Evolutionary conservation across 2,888 invertebrate species (phyloP), one percentile per base, ranked within the genome.

Genomic region (Ligdia adustata): DNA sequence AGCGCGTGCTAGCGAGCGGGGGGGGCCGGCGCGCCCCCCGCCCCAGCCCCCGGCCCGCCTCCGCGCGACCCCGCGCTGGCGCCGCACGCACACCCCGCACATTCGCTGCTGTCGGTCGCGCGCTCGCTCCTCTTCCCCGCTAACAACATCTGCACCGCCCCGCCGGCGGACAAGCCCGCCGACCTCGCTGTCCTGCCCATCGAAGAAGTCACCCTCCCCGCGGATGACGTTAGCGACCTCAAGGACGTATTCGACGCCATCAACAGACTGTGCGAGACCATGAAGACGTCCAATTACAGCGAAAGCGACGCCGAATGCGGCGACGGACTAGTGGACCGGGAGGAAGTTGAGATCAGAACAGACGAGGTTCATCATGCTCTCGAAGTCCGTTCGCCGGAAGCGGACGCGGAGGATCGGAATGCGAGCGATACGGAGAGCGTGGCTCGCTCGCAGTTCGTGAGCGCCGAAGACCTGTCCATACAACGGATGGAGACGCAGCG

Each of bases 1-100:
- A 82, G 82, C 73, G 89, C 88, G 44, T 90, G 91, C 90, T 91
- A 91, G 89, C 91, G 80, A 68, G 76, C 75, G 71, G 81, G 80
- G 85, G 85, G 86, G 87, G 63, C 48, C 62, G 57, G 70, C 71
- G 70, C 69, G 76, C 66, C 55, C 48, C 60, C 49, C 55, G 31
- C 48, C 42, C 55, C 22, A 48, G 33, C 34, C 42, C 11, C 44
- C 29, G 34, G 28, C 52, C 26, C 46, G 22, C 41, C 6, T 52
- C 40, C 13, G 9, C 55, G 49, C 46, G 84, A 80, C 64, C 81
- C 84, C 41, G 77, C 77, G 34, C 85, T 79, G 62, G 80, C 83
- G 45, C 68, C 81, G 29, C 75, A 37, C 27, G 26, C 26, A 15
- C 37, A 37, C 27, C 37, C 37, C 18, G 37, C 66, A 78, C 86